Evolutionary conservation across 2,113 vertebrate species (phyloP), one percentile per base, ranked within the genome.

Genomic region (Oophaga pumilio): DNA sequence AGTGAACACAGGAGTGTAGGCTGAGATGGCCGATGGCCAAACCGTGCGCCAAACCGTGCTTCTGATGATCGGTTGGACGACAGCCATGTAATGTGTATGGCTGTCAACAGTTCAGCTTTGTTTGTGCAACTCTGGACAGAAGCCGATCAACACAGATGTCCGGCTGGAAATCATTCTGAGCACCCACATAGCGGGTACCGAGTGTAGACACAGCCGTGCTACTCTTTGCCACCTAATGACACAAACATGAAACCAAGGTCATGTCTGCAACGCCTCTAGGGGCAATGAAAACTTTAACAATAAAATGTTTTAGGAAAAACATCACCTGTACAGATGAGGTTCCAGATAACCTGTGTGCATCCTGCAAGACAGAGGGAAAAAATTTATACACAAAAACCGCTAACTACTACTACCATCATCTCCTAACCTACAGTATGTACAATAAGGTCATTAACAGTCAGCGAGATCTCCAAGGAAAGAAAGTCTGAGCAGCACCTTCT

Each of bases 161-260:
- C 76, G 91, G 76, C 89, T 89, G 91, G 84, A 90, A 92, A 94
- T 93, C 94, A 94, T 94, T 93, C 93, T 64, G 88, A 91, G 87
- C 83, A 92, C 90, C 10, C 94, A 93, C 78, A 0, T 87, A 4
- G 12, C 6, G 93, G 90, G 8, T 91, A 92, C 73, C 86, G 91
- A 93, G 92, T 52, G 92, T 94, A 95, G 94, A 94, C 89, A 91
- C 14, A 93, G 93, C 92, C 94, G 82, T 1, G 59, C 92, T 89
- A 17, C 89, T 96, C 91, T 95, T 4, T 24, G 93, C 94, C 92
- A 89, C 94, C 92, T 52, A 6, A 81, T 24, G 92, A 93, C 93
- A 91, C 94, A 92, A 88, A 91, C 82, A 43, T 91, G 82, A 90
- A 93, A 92, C 89, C 28, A 73, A 22, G 82, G 92, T 86, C 28